These are phyloP conservation scores for Sebastes dallii DNA, from an alignment of 2,797 vertebrate genomes.

Conservation along the genomic window DNA sequence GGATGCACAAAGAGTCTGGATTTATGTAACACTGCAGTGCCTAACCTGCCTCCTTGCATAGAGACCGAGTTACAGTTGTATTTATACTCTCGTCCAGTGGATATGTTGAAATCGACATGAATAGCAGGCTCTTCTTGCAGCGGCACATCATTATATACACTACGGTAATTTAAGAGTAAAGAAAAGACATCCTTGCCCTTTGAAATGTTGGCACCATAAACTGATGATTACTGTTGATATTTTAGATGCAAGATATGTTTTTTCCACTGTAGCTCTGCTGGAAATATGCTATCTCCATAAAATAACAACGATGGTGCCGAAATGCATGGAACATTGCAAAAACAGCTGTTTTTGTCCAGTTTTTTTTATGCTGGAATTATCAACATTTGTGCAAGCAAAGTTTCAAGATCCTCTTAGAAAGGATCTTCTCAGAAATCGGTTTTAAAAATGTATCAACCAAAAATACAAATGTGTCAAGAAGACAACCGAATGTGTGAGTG, in stretches of 20 bases:
- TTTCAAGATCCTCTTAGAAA: neutral
- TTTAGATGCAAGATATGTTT: conserved; percentile 18
- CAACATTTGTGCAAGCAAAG: neutral
- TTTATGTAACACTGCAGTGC: conserved; percentile 43
- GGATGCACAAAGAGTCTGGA: conserved; percentile 26
- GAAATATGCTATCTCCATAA: neutral
- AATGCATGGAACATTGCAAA: neutral
- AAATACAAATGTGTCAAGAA: neutral
- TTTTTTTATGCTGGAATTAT: neutral
- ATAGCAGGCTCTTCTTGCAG: conserved; percentile 15
- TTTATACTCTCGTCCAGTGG: conserved; percentile 36
- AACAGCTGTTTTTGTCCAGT: neutral
- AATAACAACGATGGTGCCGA: neutral
- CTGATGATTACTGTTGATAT: conserved; percentile 42
- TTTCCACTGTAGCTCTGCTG: neutral
- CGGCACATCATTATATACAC: conserved; percentile 25
- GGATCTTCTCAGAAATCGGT: neutral
- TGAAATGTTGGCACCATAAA: conserved; percentile 40
- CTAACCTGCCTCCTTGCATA: conserved; percentile 10
- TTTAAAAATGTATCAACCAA: neutral
- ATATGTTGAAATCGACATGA: conserved; percentile 34
- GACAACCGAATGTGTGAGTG: neutral
- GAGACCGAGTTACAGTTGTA: conserved; percentile 5
- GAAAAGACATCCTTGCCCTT: conserved; percentile 19
- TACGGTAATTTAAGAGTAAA: conserved; percentile 34